Evolutionary conservation across 2,888 invertebrate genomes (phyloP).

Genomic region (Coleophora flavipennella): DNA sequence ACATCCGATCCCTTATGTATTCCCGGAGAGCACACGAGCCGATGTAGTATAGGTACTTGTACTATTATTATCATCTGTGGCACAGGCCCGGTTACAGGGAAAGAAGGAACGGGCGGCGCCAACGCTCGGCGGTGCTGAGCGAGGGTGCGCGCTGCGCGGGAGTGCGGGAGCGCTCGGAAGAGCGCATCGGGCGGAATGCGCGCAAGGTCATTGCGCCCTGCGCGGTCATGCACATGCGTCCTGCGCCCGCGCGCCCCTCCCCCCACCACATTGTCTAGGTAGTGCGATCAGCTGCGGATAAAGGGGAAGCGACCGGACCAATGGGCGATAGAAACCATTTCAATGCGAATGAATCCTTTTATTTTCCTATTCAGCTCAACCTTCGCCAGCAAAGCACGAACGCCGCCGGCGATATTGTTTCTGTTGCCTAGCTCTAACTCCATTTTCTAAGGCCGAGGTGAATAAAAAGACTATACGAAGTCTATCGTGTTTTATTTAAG

Average conservation of each 20-base stretch:
- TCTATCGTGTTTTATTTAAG: slow-evolving; percentile 49
- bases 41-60: too few relatives aligned
- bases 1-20: slow-evolving; percentile 13
- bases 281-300: slow-evolving; percentile 64
- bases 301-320: slow-evolving; percentile 54
- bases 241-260: slow-evolving; percentile 28
- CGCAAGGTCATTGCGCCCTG: slow-evolving; percentile 72
- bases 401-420: slow-evolving; percentile 51
- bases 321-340: slow-evolving; percentile 58
- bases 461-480: slow-evolving; percentile 42
- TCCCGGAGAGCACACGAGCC: slow-evolving; percentile 5
- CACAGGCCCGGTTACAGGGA: slow-evolving; percentile 5
- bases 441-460: slow-evolving; percentile 44
- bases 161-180: slow-evolving; percentile 48
- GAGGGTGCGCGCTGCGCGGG: slow-evolving; percentile 39
- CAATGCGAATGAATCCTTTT: slow-evolving; percentile 56
- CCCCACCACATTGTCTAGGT: slow-evolving; percentile 62
- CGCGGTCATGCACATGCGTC: slow-evolving; percentile 67
- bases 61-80: too few relatives aligned
- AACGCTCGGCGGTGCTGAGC: not conserved
- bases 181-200: slow-evolving; percentile 55
- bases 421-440: slow-evolving; percentile 48
- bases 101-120: slow-evolving; percentile 9
- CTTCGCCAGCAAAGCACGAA: slow-evolving; percentile 35
- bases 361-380: slow-evolving; percentile 39